These are phyloP conservation scores for Stegodyphus dumicola DNA, from an alignment of 1,140 invertebrate species.

Conservation along the genomic window DNA sequence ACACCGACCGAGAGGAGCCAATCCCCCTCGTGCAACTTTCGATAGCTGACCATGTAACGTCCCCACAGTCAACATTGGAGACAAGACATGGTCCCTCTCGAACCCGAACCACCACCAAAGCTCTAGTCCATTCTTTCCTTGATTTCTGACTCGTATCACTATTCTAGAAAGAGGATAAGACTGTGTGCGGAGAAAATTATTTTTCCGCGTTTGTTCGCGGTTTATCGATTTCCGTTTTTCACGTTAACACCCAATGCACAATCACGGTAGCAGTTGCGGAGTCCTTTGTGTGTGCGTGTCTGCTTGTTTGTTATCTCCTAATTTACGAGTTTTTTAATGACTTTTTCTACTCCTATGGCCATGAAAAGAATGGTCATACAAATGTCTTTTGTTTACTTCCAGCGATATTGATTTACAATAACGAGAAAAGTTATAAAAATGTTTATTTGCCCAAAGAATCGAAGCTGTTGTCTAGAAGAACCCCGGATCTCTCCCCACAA, in stretches of 20 bases:
- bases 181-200: conserved; percentile 23
- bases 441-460: no score
- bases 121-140: background rate
- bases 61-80: no score
- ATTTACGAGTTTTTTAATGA: conserved; percentile 14
- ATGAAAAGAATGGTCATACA: conserved; percentile 1
- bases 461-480: no score
- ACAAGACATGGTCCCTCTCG: no score
- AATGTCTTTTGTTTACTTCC: conserved; percentile 18
- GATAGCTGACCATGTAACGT: no score
- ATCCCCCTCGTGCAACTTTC: no score
- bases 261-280: conserved; percentile 10
- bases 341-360: conserved; percentile 4
- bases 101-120: no score
- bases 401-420: conserved; percentile 11
- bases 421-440: conserved; percentile 1
- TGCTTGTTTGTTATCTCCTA: conserved; percentile 37
- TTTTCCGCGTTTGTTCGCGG: conserved; percentile 16
- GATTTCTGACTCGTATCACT: conserved; percentile 21
- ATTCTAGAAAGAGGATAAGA: background rate
- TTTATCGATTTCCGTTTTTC: conserved; percentile 37
- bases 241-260: conserved; percentile 10
- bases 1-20: no score
- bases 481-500: no score
- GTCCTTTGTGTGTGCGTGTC: conserved; percentile 28